Evolutionary conservation across 2,113 vertebrate species (phyloP).

Genomic region (Ursus arctos): DNA sequence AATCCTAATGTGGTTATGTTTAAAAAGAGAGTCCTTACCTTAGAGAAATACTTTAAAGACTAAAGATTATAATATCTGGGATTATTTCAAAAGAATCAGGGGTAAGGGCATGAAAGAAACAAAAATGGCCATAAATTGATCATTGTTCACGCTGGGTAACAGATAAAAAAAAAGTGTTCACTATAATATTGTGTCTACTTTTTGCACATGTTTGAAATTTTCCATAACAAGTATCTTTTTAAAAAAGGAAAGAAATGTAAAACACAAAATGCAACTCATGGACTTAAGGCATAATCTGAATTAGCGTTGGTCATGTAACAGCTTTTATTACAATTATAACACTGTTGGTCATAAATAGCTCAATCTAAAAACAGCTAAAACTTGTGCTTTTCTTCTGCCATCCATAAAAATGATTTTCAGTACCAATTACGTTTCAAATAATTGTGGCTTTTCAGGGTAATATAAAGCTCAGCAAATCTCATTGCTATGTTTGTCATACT

Average conservation of each 20-base stretch:
- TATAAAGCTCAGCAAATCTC: neutral
- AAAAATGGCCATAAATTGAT: neutral
- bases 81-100: slow-evolving; percentile 46
- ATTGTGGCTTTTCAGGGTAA: slow-evolving; percentile 31
- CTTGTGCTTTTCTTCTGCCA: slow-evolving; percentile 16
- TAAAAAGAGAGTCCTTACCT: neutral
- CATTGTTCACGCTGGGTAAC: neutral
- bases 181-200: neutral
- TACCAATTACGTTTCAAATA: slow-evolving; percentile 42
- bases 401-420: slow-evolving; percentile 31
- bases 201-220: slow-evolving; percentile 15
- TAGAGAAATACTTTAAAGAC: neutral
- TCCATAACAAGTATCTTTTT: slow-evolving; percentile 1
- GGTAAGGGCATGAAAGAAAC: neutral
- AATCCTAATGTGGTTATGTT: slow-evolving; percentile 5
- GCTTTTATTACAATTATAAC: slow-evolving; percentile 37
- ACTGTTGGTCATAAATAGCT: slow-evolving; percentile 21
- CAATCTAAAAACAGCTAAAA: slow-evolving; percentile 56
- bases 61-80: neutral
- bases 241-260: slow-evolving; percentile 27
- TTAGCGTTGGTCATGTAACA: neutral
- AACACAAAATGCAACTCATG: neutral
- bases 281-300: neutral
- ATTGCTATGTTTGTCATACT: neutral
- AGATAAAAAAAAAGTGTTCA: neutral